phyloP scores from a whole-genome alignment of 2,797 vertebrate species.

The Halcyon chelicuti region DNA sequence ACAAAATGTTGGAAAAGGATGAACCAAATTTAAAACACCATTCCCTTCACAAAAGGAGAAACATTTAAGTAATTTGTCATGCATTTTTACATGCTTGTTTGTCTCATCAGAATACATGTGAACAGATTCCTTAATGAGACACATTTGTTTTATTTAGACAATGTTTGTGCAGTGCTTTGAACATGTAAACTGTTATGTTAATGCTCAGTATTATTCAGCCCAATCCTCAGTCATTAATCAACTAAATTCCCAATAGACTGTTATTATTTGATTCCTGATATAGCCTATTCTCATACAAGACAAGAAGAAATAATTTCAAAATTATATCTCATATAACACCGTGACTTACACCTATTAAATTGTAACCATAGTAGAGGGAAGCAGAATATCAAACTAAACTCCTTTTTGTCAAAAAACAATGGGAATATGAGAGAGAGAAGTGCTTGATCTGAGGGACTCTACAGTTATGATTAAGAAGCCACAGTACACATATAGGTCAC shows the following conservation, averaged over 20 bases:
- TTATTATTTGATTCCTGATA: not conserved
- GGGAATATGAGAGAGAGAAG: not conserved
- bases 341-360: not conserved
- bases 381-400: not conserved
- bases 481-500: not conserved
- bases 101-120: not conserved
- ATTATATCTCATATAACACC: not conserved
- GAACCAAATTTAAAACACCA: not conserved
- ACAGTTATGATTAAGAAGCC: not conserved
- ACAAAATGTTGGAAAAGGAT: not conserved
- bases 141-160: constrained; percentile 10
- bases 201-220: not conserved
- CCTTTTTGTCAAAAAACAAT: not conserved
- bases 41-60: not conserved
- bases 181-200: not conserved
- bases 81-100: not conserved
- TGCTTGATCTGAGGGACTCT: not conserved
- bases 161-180: not conserved
- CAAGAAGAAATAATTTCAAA: not conserved
- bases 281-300: not conserved
- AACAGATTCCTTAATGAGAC: not conserved
- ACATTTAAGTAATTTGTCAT: constrained; percentile 26
- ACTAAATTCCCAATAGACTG: not conserved
- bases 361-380: not conserved
- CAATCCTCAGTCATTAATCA: not conserved